Evolutionary conservation across 2,888 invertebrate species (phyloP), one percentile per base, ranked within the genome.

Genomic region (Sisyra terminalis): DNA sequence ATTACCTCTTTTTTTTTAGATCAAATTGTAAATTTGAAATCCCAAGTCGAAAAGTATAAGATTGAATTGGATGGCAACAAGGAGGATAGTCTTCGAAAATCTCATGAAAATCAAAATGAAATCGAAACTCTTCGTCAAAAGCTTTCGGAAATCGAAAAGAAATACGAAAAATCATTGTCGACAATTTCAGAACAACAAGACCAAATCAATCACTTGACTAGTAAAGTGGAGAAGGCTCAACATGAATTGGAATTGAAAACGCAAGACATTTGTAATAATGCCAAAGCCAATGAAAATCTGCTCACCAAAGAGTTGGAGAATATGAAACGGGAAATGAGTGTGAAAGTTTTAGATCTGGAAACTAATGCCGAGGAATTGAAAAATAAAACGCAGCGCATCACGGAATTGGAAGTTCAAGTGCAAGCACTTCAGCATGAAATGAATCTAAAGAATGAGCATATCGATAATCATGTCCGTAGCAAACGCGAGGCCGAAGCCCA

Each of bases 281-380:
- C 60, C 2, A 60, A 65, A 2, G 16, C 14, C 9, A 13, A 35
- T 15, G 8, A 14, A 2, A 15, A 35, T 35, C 9, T 11, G 9
- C 6, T 13, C 3, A 9, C 14, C 14, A 63, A 57, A 15, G 65
- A 67, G 51, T 62, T 69, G 44, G 50, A 61, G 40, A 60, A 55
- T 50, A 44, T 60, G 3, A 57, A 57, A 49, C 55, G 58, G 54
- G 57, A 59, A 44, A 59, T 69, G 14, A 73, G 70, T 56, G 64
- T 66, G 46, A 71, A 67, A 64, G 57, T 65, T 46, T 58, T 65
- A 53, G 73, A 73, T 53, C 53, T 69, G 47, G 72, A 73, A 58
- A 65, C 64, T 49, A 50, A 62, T 44, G 60, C 62, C 53, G 69
- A 32, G 9, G 32, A 32, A 13, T 9, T 13, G 14, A 67, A 64